These are phyloP conservation scores for Bombus superbus DNA, from an alignment of 1,140 invertebrate genomes.

Conservation along the genomic window DNA sequence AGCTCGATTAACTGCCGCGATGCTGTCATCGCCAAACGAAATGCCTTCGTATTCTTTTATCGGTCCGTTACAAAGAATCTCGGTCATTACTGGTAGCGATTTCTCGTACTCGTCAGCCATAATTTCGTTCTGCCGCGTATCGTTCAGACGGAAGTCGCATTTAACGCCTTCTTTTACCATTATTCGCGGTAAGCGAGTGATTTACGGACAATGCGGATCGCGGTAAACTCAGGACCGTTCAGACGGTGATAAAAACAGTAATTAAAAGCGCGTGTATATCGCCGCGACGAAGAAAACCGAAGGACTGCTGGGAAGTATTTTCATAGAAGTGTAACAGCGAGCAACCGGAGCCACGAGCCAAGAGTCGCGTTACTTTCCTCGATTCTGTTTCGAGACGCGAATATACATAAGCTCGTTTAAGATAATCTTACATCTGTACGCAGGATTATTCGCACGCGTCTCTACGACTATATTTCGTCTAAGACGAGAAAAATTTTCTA, in stretches of 20 bases:
- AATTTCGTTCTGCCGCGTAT: background rate
- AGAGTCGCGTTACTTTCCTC: background rate
- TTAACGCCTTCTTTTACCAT: background rate
- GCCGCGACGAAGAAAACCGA: too few relatives aligned
- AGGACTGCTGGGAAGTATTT: background rate
- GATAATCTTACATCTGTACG: too few relatives aligned
- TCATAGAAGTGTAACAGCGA: background rate
- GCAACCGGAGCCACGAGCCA: too few relatives aligned
- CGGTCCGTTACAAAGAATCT: background rate
- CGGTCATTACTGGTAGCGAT: background rate
- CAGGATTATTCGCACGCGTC: too few relatives aligned
- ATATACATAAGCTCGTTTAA: background rate
- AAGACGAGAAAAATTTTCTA: too few relatives aligned
- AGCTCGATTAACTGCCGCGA: conserved; percentile 39
- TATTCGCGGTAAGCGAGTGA: background rate
- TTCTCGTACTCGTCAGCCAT: background rate
- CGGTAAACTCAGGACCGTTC: background rate
- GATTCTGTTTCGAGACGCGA: background rate
- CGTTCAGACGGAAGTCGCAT: background rate
- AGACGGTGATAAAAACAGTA: background rate
- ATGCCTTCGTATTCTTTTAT: conserved; percentile 11
- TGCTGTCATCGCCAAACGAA: conserved; percentile 43
- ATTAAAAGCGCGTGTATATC: background rate
- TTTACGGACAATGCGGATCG: background rate
- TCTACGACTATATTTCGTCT: too few relatives aligned